phyloP scores from a whole-genome alignment of 2,888 invertebrate species.

The Dichetophora obliterata region DNA sequence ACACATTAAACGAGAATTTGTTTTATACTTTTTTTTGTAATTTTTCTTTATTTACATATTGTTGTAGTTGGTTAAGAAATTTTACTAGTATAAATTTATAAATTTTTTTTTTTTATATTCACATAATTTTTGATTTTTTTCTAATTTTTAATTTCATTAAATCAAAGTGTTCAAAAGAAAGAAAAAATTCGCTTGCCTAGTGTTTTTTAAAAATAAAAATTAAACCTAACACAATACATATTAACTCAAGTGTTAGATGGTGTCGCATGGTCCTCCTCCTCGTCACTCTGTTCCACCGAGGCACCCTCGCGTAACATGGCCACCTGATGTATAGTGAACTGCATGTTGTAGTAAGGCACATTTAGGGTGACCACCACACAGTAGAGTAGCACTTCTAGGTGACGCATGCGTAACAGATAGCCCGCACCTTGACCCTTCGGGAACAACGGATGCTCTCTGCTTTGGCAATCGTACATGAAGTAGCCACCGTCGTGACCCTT shows the following conservation, averaged over 20 bases:
- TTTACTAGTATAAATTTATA: not conserved
- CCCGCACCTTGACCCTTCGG: slow-evolving; percentile 73
- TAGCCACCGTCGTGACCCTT: slow-evolving; percentile 71
- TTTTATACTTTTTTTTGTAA: not conserved
- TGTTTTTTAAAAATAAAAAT: not conserved
- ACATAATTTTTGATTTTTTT: not conserved
- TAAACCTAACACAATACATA: not conserved
- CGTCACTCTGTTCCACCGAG: slow-evolving; percentile 52
- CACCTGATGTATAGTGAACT: slow-evolving; percentile 72
- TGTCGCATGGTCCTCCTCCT: slow-evolving; percentile 48
- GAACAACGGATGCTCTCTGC: slow-evolving; percentile 75
- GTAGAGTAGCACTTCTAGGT: slow-evolving; percentile 75
- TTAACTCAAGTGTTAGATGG: slow-evolving; percentile 4
- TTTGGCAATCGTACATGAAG: slow-evolving; percentile 79
- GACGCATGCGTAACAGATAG: slow-evolving; percentile 75
- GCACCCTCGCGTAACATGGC: slow-evolving; percentile 56
- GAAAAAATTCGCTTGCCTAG: not conserved
- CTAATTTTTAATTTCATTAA: not conserved
- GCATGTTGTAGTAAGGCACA: slow-evolving; percentile 72
- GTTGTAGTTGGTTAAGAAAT: not conserved
- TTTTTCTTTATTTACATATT: not conserved
- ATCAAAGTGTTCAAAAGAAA: not conserved
- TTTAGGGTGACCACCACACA: slow-evolving; percentile 76
- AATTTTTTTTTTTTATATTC: not conserved
- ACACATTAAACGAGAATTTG: not conserved